Evolutionary conservation across 2,113 vertebrate genomes (phyloP), one percentile per base, ranked within the genome.

Genomic region (Sander lucioperca): DNA sequence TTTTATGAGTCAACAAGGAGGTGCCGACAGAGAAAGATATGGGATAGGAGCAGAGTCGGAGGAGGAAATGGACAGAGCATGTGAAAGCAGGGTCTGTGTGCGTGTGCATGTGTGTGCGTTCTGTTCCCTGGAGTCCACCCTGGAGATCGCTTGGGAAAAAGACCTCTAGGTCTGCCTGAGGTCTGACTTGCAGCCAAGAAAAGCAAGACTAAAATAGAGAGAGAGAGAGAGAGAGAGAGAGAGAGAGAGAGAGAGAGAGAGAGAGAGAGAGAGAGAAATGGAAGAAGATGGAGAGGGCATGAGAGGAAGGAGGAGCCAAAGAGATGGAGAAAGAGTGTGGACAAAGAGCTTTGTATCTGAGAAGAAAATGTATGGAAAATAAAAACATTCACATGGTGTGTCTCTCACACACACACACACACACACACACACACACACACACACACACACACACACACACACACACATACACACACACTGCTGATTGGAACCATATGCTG

Each of bases 71-170:
- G 88, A 88, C 79, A 68, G 86, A 87, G 77, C 84, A 80, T 91
- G 83, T 77, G 85, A 89, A 82, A 75, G 58, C 78, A 77, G 81
- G 51, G 73, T 63, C 11, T 68, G 33, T 81, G 54, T 79, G 77
- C 62, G 84, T 90, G 53, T 95, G 95, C 96, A 90, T 81, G 92
- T 91, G 94, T 96, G 95, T 95, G 95, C 94, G 80, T 69, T 76
- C 73, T 74, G 70, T 82, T 92, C 93, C 91, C 91, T 92, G 62
- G 90, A 88, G 93, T 91, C 85, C 91, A 87, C 85, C 85, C 89
- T 96, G 95, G 94, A 96, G 97, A 96, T 97, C 97, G 92, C 96
- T 97, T 99, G 97, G 97, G 97, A 98, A 98, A 97, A 97, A 93
- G 96, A 96, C 96, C 96, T 96, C 89, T 96, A 96, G 96, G 97